These are phyloP conservation scores for Oryzias curvinotus DNA, from an alignment of 2,113 vertebrate genomes.

Conservation along the genomic window DNA sequence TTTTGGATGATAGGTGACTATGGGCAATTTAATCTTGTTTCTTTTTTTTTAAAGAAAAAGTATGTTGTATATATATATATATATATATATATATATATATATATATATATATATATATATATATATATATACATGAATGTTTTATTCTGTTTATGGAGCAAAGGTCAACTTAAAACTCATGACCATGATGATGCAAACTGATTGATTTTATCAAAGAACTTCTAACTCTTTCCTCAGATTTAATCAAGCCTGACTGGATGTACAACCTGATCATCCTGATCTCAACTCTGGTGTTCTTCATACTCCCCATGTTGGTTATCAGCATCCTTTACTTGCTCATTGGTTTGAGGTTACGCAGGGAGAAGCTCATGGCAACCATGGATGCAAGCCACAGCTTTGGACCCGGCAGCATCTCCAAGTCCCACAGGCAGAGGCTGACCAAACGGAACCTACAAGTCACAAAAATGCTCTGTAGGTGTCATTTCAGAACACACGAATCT, in stretches of 20 bases:
- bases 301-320: constrained; percentile 75
- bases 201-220: background rate
- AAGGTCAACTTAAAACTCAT: background rate
- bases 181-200: background rate
- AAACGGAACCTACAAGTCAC: constrained; percentile 74
- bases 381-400: constrained; percentile 23
- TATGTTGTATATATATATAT: too few species aligned
- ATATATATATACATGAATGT: background rate
- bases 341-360: constrained; percentile 57
- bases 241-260: constrained; percentile 67
- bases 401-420: constrained; percentile 19
- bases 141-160: background rate
- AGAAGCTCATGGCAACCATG: constrained; percentile 17
- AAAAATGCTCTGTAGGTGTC: constrained; percentile 76
- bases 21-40: too few species aligned
- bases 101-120: too few species aligned
- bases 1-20: too few species aligned
- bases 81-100: too few species aligned
- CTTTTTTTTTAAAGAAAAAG: too few species aligned
- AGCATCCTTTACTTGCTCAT: constrained; percentile 75
- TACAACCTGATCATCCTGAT: constrained; percentile 69
- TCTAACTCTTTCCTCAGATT: constrained; percentile 26
- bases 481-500: background rate
- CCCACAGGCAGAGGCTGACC: constrained; percentile 48
- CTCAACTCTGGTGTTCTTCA: constrained; percentile 71